phyloP scores from a whole-genome alignment of 2,113 vertebrate genomes.

The Miniopterus natalensis region DNA sequence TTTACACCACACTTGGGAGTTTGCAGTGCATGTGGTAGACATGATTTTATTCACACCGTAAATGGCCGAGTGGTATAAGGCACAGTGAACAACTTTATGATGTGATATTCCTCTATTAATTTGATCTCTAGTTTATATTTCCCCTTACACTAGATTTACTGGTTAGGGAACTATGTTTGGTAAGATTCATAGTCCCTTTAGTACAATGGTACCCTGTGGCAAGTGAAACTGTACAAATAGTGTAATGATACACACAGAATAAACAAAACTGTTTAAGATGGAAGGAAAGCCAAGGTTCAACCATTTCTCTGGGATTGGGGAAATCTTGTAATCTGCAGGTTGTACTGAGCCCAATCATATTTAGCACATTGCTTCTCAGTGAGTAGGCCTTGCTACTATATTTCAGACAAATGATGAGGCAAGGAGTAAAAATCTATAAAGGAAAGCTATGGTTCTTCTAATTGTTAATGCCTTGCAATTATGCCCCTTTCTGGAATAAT shows the following conservation, averaged over 20 bases:
- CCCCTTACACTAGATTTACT: constrained; percentile 71
- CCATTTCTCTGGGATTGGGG: constrained; percentile 72
- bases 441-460: constrained; percentile 87
- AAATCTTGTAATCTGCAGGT: constrained; percentile 72
- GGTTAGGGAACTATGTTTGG: constrained; percentile 66
- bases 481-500: constrained; percentile 91
- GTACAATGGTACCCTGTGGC: constrained; percentile 62
- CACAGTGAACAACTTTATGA: constrained; percentile 64
- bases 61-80: constrained; percentile 55
- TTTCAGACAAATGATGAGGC: constrained; percentile 73
- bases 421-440: constrained; percentile 84
- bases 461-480: constrained; percentile 90
- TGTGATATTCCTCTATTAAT: constrained; percentile 73
- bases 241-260: constrained; percentile 73
- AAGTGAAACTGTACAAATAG: constrained; percentile 75
- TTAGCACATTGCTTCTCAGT: constrained; percentile 47
- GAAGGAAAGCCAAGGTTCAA: constrained; percentile 74
- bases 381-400: constrained; percentile 58
- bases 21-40: constrained; percentile 15
- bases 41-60: constrained; percentile 67
- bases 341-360: constrained; percentile 63
- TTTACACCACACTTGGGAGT: constrained; percentile 2
- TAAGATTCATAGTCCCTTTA: constrained; percentile 72
- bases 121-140: constrained; percentile 82
- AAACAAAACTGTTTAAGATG: constrained; percentile 62